A percentile compares a stretch with the other conserved stretches of the same genome.
Conservation (phyloP, 2,113 vertebrate genomes). For the Hydropotes inermis region DNA sequence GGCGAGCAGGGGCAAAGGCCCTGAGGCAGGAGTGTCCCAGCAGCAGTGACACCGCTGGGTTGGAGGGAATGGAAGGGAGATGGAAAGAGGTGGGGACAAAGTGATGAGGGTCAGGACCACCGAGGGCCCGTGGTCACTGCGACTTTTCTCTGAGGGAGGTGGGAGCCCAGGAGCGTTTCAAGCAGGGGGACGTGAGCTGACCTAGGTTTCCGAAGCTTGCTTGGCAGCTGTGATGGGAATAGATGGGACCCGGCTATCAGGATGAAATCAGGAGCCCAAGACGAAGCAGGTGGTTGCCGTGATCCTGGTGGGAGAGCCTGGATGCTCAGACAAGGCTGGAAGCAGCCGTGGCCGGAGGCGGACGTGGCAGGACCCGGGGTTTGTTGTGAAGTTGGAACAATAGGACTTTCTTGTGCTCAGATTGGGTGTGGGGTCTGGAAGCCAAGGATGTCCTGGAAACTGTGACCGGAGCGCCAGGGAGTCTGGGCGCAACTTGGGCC, state of each 20-base stretch:
- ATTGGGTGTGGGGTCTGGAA: background rate
- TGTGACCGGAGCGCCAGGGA: background rate
- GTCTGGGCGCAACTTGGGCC: background rate
- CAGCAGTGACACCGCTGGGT: no score
- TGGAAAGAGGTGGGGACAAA: background rate
- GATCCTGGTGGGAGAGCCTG: background rate
- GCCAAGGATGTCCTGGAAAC: background rate
- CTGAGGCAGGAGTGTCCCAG: background rate
- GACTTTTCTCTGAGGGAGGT: background rate
- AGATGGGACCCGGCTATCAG: background rate
- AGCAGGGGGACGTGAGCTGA: background rate
- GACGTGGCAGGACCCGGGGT: background rate
- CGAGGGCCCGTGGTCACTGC: background rate
- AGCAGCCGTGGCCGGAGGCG: fast-evolving
- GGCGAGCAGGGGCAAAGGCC: background rate
- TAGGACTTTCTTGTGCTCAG: background rate
- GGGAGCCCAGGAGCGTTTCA: background rate
- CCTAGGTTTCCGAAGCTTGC: background rate
- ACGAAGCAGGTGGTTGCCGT: background rate
- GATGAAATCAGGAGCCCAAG: background rate
- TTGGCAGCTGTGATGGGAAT: background rate
- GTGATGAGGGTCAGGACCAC: background rate
- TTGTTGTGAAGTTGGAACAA: background rate
- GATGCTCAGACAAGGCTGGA: background rate
- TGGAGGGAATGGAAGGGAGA: background rate